A percentile compares a stretch with the other conserved stretches of the same genome.
Evolutionary conservation across 2,113 vertebrate genomes (phyloP).

Genomic region (Gymnorhina tibicen): DNA sequence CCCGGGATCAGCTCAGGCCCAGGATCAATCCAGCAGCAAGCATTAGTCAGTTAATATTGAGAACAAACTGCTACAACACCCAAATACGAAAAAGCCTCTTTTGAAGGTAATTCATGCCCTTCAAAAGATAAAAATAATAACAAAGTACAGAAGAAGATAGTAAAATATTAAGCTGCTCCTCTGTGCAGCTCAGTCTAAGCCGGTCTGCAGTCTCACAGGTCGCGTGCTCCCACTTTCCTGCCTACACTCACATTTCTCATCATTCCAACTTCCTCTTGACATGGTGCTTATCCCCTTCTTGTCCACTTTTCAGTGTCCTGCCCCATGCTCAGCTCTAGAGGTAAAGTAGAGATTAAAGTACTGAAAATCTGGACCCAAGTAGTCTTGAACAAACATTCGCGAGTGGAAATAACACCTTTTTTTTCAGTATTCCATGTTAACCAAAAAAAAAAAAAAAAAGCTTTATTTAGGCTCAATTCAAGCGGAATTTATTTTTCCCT

Average conservation of each 20-base stretch:
- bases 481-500: background rate
- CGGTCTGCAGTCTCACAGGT: background rate
- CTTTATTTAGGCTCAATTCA: background rate
- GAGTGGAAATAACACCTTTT: background rate
- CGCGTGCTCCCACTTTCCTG: background rate
- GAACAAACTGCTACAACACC: background rate
- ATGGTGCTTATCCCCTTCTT: fast-evolving
- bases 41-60: background rate
- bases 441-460: background rate
- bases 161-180: background rate
- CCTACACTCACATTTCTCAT: background rate
- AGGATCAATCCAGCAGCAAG: background rate
- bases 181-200: background rate
- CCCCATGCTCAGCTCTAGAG: background rate
- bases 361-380: background rate
- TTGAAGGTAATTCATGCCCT: background rate
- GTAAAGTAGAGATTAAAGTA: background rate
- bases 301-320: background rate
- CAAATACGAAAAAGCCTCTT: background rate
- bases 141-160: background rate
- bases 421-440: background rate
- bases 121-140: background rate
- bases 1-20: background rate
- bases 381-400: background rate
- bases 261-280: background rate